Conservation (phyloP, 2,888 invertebrate genomes). For the Candidula unifasciata region DNA sequence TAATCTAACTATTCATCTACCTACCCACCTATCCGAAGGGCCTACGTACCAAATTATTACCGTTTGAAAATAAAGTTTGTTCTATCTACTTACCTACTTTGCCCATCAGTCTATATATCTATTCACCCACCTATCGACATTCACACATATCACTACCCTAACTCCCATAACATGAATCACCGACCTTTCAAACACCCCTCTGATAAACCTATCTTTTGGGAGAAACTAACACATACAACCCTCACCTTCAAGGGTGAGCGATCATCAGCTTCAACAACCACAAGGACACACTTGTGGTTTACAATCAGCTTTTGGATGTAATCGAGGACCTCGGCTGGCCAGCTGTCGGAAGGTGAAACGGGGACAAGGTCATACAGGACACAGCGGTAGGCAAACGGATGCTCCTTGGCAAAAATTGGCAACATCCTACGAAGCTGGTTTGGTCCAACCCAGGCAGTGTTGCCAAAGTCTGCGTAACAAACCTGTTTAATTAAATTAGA, state of each 20-base stretch:
- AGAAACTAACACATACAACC: background rate
- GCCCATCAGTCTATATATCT: too few relatives aligned
- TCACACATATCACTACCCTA: too few relatives aligned
- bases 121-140: too few relatives aligned
- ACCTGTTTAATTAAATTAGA: conserved; percentile 77
- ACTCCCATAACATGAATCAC: background rate
- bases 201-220: background rate
- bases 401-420: conserved; percentile 7
- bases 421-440: conserved; percentile 74
- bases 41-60: too few relatives aligned
- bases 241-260: background rate
- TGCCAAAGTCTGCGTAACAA: conserved; percentile 90
- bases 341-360: conserved; percentile 60
- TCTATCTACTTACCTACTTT: too few relatives aligned
- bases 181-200: background rate
- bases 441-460: conserved; percentile 83
- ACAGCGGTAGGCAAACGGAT: conserved; percentile 31
- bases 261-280: background rate
- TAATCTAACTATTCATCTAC: too few relatives aligned
- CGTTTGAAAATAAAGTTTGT: too few relatives aligned
- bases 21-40: too few relatives aligned
- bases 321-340: conserved; percentile 62
- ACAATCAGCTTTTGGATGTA: conserved; percentile 65
- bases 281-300: conserved; percentile 39
- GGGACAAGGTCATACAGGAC: conserved; percentile 52